Evolutionary conservation across 2,888 invertebrate genomes (phyloP).

Genomic region (Stenoptilia bipunctidactyla): DNA sequence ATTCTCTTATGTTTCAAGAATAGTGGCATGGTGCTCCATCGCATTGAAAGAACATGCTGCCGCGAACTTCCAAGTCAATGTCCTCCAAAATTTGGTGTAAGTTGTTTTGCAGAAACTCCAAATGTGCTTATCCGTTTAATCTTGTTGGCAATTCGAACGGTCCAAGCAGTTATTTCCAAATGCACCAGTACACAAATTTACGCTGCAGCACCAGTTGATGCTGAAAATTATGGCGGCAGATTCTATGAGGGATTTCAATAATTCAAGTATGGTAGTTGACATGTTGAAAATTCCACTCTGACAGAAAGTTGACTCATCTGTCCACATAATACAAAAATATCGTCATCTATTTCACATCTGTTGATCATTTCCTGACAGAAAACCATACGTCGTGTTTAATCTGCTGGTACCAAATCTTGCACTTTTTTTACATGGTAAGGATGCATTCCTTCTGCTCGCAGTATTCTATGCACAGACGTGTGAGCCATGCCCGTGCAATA

Average conservation of each 20-base stretch:
- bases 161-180: too few relatives aligned
- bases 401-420: background rate
- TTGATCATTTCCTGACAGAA: slow-evolving; percentile 5
- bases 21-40: slow-evolving; percentile 10
- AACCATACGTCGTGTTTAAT: slow-evolving; percentile 2
- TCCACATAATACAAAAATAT: slow-evolving; percentile 6
- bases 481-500: background rate
- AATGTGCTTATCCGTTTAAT: too few relatives aligned
- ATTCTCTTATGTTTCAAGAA: slow-evolving; percentile 1
- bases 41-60: background rate
- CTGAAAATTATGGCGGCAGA: background rate
- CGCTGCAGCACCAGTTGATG: background rate
- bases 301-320: slow-evolving; percentile 4
- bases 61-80: background rate
- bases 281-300: slow-evolving; percentile 5
- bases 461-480: background rate
- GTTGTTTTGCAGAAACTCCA: background rate
- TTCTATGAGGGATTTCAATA: background rate
- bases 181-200: background rate
- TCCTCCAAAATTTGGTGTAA: background rate
- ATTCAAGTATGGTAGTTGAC: background rate
- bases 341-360: background rate
- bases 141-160: too few relatives aligned
- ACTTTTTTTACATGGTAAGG: slow-evolving; percentile 1
- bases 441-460: too few relatives aligned